Evolutionary conservation across 1,140 invertebrate species (phyloP).

Genomic region (Eurosta solidaginis): DNA sequence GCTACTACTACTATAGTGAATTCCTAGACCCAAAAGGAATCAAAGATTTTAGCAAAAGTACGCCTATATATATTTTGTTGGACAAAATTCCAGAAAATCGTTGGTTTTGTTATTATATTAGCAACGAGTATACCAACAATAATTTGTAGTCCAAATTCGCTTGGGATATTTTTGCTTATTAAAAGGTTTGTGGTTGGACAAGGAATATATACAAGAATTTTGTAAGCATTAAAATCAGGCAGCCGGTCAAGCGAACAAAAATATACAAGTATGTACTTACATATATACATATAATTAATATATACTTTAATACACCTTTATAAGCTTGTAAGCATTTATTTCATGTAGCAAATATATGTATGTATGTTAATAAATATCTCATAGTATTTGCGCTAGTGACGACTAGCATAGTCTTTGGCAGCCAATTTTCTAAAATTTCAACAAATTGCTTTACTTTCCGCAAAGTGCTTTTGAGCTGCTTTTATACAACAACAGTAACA

Average conservation of each 20-base stretch:
- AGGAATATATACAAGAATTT: slow-evolving; percentile 15
- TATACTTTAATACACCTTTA: background rate
- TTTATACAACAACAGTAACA: background rate
- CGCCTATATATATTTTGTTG: too few relatives aligned
- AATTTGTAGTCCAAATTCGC: slow-evolving; percentile 2
- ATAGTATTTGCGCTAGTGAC: background rate
- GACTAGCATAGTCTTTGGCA: slow-evolving; percentile 9
- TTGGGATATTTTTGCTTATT: slow-evolving; percentile 14
- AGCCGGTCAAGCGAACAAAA: background rate
- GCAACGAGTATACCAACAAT: too few relatives aligned
- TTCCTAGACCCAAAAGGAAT: too few relatives aligned
- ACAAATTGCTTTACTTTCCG: slow-evolving; percentile 18
- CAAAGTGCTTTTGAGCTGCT: background rate
- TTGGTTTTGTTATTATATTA: too few relatives aligned
- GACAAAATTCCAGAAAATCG: too few relatives aligned
- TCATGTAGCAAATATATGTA: background rate
- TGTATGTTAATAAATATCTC: background rate
- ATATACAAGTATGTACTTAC: background rate
- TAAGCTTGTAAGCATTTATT: background rate
- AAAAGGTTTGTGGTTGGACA: slow-evolving; percentile 3
- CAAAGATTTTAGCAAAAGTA: too few relatives aligned
- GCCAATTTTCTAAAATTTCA: slow-evolving; percentile 27
- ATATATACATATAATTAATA: background rate
- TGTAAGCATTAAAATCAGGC: background rate
- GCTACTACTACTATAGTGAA: too few relatives aligned